Conservation (phyloP, 2,113 vertebrate genomes). For the Hippocampus mohnikei region DNA sequence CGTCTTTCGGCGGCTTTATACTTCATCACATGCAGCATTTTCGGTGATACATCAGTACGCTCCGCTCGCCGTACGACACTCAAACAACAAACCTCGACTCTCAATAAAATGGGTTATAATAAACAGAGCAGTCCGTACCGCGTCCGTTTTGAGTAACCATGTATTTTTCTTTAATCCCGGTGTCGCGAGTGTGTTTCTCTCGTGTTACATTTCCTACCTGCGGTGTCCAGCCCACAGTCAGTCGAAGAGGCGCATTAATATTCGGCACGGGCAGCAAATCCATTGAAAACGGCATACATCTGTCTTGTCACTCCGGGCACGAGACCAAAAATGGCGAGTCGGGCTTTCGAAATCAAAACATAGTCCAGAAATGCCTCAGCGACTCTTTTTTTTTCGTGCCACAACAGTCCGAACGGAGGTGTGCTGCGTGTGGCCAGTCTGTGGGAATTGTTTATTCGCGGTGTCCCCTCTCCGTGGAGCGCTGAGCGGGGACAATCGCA, state of each 20-base stretch:
- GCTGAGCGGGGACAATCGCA: slow-evolving; percentile 64
- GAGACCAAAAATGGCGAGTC: slow-evolving; percentile 33
- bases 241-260: slow-evolving; percentile 62
- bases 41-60: slow-evolving; percentile 44
- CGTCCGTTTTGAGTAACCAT: background rate
- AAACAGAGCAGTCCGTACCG: slow-evolving; percentile 20
- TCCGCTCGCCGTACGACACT: slow-evolving; percentile 30
- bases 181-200: slow-evolving; percentile 32
- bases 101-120: slow-evolving; percentile 14
- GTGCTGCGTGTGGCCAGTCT: slow-evolving; percentile 44
- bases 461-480: slow-evolving; percentile 68
- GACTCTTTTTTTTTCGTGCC: slow-evolving; percentile 3
- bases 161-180: background rate
- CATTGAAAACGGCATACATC: slow-evolving; percentile 54
- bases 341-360: slow-evolving; percentile 11
- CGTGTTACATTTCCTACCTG: slow-evolving; percentile 55
- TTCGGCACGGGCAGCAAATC: slow-evolving; percentile 63
- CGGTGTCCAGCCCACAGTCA: slow-evolving; percentile 56
- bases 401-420: slow-evolving; percentile 26
- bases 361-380: slow-evolving; percentile 41
- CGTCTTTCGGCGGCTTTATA: slow-evolving; percentile 20
- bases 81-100: slow-evolving; percentile 11
- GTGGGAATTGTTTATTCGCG: slow-evolving; percentile 73
- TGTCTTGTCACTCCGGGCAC: slow-evolving; percentile 41
- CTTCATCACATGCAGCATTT: slow-evolving; percentile 56